Conservation (phyloP, 2,888 invertebrate species). For the Pecten maximus region DNA sequence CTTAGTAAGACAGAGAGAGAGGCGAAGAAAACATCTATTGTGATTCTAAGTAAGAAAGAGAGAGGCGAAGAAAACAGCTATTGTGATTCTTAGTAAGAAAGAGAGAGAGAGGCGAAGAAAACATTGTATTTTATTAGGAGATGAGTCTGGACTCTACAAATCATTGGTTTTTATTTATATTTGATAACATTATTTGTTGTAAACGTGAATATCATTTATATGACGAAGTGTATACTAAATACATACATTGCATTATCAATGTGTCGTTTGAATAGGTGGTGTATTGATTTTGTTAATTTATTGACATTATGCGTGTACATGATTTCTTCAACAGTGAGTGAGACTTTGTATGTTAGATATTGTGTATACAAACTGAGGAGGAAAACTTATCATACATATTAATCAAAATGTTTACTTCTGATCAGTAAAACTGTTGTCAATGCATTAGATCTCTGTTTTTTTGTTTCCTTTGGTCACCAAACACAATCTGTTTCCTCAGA, state of each 20-base stretch:
- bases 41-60: too few species aligned
- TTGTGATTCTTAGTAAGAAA: too few species aligned
- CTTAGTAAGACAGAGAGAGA: too few species aligned
- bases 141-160: background rate
- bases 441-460: background rate
- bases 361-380: background rate
- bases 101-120: too few species aligned
- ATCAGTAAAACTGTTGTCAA: background rate
- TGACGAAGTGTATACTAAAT: background rate
- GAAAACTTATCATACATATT: background rate
- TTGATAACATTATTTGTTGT: background rate
- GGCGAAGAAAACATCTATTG: too few species aligned
- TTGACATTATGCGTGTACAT: background rate
- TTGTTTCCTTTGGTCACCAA: background rate
- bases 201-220: background rate
- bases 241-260: background rate
- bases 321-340: background rate
- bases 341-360: background rate
- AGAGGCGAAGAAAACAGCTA: too few species aligned
- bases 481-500: background rate
- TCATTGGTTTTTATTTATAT: background rate
- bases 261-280: background rate
- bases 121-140: too few species aligned
- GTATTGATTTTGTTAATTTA: background rate
- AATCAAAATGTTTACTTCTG: background rate